phyloP scores from a whole-genome alignment of 1,140 invertebrate genomes.

The Drosophila neocordata region DNA sequence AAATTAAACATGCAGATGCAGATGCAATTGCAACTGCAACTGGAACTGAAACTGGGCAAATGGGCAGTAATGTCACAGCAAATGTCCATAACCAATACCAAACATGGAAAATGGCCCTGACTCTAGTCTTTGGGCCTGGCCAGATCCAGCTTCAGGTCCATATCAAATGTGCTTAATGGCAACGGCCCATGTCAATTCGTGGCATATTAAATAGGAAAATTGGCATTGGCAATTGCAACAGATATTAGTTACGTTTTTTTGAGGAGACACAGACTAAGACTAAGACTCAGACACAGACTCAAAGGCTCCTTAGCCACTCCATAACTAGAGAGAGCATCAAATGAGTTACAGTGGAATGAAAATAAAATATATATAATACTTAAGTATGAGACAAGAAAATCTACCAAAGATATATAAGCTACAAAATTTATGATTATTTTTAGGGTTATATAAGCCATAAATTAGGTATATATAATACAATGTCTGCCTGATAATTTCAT shows the following conservation, averaged over 20 bases:
- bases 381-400: background rate
- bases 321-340: conserved; percentile 4
- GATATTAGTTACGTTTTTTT: conserved; percentile 69
- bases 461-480: background rate
- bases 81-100: conserved; percentile 47
- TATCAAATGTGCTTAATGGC: conserved; percentile 75
- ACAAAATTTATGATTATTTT: background rate
- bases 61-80: conserved; percentile 60
- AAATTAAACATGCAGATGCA: conserved; percentile 58
- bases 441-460: background rate
- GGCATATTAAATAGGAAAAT: conserved; percentile 80
- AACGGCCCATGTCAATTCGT: conserved; percentile 77
- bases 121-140: conserved; percentile 30
- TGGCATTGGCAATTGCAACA: conserved; percentile 77
- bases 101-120: conserved; percentile 35
- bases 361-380: background rate
- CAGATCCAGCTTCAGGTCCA: conserved; percentile 17
- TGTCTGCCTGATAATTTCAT: background rate
- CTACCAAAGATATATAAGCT: background rate
- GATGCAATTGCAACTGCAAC: conserved; percentile 20
- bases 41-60: conserved; percentile 39
- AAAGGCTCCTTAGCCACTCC: conserved; percentile 1
- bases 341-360: conserved; percentile 10
- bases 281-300: background rate
- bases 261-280: too few species aligned